Percentiles rank a stretch among this genome's conserved stretches.
Evolutionary conservation across 92 coral and sea anemone genomes (phyloP).

Genomic region (Siderastrea radians): DNA sequence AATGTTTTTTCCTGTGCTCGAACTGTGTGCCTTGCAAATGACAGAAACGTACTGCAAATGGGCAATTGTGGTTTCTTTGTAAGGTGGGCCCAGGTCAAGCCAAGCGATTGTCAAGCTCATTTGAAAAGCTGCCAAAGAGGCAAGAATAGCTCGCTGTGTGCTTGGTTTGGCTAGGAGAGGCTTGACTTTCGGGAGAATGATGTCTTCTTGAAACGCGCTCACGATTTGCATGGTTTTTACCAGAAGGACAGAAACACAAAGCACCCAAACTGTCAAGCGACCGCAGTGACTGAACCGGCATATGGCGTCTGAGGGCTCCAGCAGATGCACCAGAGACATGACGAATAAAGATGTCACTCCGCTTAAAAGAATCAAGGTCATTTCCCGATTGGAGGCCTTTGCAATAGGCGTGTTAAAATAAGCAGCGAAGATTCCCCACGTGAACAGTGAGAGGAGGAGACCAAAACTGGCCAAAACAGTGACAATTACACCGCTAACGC

Average conservation of each 20-base stretch:
- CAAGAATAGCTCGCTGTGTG: slow-evolving; percentile 66
- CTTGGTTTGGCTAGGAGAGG: slow-evolving; percentile 57
- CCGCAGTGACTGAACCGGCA: slow-evolving; percentile 66
- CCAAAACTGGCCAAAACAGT: slow-evolving; percentile 55
- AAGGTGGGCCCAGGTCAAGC: slow-evolving; percentile 70
- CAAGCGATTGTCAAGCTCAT: slow-evolving; percentile 53
- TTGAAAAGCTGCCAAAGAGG: slow-evolving; percentile 49
- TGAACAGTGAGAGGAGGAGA: slow-evolving; percentile 47
- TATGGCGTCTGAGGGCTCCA: slow-evolving; percentile 51
- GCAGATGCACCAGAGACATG: slow-evolving; percentile 66
- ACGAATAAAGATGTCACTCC: slow-evolving; percentile 61
- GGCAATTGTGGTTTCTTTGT: slow-evolving; percentile 27
- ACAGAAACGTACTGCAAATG: slow-evolving; percentile 51
- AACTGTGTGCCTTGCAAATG: slow-evolving; percentile 54
- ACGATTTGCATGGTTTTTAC: slow-evolving; percentile 85
- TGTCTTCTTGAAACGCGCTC: slow-evolving; percentile 67
- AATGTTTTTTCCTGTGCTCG: slow-evolving; percentile 38
- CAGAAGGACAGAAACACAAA: slow-evolving; percentile 63
- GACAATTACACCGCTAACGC: slow-evolving; percentile 51
- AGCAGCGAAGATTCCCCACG: slow-evolving; percentile 55
- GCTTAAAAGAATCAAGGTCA: slow-evolving; percentile 66
- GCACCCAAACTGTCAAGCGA: slow-evolving; percentile 63
- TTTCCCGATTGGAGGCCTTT: slow-evolving; percentile 80
- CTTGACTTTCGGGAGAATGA: slow-evolving; percentile 27
- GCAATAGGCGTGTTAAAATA: slow-evolving; percentile 74